A percentile compares a stretch with the other conserved stretches of the same genome.
phyloP scores from a whole-genome alignment of 2,888 invertebrate genomes.

The Lasioglossum malachurum region DNA sequence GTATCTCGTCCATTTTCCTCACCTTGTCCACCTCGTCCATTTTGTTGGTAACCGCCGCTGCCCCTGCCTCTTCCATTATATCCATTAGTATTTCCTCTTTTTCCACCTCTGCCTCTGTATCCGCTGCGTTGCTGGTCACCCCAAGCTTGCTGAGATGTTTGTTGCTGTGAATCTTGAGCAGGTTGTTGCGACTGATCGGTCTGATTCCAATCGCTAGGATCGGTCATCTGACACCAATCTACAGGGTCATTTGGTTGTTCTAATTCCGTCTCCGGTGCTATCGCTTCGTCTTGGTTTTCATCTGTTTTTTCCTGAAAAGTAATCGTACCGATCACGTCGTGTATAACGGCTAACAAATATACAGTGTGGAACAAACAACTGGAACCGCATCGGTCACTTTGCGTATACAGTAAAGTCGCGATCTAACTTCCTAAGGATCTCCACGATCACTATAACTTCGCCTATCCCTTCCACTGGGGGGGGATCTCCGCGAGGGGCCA shows the following conservation, averaged over 20 bases:
- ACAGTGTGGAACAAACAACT: background rate
- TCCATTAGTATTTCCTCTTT: conserved; percentile 86
- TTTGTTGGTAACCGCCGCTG: conserved; percentile 82
- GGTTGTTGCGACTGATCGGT: conserved; percentile 82
- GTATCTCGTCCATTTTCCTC: conserved; percentile 39
- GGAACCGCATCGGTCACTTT: background rate
- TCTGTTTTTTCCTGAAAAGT: conserved; percentile 75
- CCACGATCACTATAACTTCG: too few relatives aligned
- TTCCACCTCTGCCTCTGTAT: conserved; percentile 85
- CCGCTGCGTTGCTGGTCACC: conserved; percentile 79
- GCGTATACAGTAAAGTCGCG: background rate
- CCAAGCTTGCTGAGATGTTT: conserved; percentile 79
- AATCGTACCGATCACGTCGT: background rate
- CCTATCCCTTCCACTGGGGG: too few relatives aligned
- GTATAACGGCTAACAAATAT: background rate
- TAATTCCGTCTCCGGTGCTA: conserved; percentile 69
- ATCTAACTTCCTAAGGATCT: too few relatives aligned
- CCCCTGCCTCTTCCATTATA: conserved; percentile 86
- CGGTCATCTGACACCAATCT: conserved; percentile 81
- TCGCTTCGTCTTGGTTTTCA: conserved; percentile 74
- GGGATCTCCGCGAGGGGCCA: too few relatives aligned
- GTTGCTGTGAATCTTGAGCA: conserved; percentile 77
- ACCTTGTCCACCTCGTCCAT: conserved; percentile 82
- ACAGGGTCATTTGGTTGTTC: conserved; percentile 75
- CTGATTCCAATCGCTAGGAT: conserved; percentile 83